phyloP scores from a whole-genome alignment of 2,888 invertebrate genomes.

The Ectemnius lituratus region DNA sequence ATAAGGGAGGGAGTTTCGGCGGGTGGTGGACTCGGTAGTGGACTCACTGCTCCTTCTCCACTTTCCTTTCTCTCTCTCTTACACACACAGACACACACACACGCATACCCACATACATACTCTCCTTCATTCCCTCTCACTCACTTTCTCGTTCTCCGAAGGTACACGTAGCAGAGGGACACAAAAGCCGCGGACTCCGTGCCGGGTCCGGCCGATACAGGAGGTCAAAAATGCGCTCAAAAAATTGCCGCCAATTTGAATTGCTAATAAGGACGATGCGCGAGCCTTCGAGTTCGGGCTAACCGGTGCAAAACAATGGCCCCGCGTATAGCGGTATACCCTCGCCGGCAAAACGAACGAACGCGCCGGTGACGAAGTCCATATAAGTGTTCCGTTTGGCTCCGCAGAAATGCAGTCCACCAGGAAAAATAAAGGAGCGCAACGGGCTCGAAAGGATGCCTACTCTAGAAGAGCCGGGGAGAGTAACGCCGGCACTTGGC shows the following conservation, averaged over 20 bases:
- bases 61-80: too few relatives aligned
- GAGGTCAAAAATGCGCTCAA: conserved; percentile 78
- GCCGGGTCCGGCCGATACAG: conserved; percentile 72
- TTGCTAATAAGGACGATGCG: conserved; percentile 76
- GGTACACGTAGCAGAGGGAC: conserved; percentile 26
- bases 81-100: too few relatives aligned
- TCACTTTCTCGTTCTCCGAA: too few relatives aligned
- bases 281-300: conserved; percentile 62
- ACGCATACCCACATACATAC: too few relatives aligned
- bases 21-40: conserved; percentile 32
- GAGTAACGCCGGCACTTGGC: conserved; percentile 27
- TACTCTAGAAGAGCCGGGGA: conserved; percentile 41
- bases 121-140: too few relatives aligned
- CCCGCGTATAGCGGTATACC: conserved; percentile 73
- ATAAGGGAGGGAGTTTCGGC: conserved; percentile 76
- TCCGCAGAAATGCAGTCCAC: conserved; percentile 75
- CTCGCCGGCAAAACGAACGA: conserved; percentile 69
- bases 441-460: conserved; percentile 47
- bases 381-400: conserved; percentile 77
- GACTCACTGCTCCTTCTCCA: too few relatives aligned
- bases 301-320: conserved; percentile 76
- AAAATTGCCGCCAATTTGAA: conserved; percentile 79
- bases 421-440: conserved; percentile 72
- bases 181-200: conserved; percentile 62
- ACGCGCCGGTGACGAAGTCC: conserved; percentile 74